Evolutionary conservation across 1,140 invertebrate species (phyloP).

Genomic region (Neotoxoptera formosana): DNA sequence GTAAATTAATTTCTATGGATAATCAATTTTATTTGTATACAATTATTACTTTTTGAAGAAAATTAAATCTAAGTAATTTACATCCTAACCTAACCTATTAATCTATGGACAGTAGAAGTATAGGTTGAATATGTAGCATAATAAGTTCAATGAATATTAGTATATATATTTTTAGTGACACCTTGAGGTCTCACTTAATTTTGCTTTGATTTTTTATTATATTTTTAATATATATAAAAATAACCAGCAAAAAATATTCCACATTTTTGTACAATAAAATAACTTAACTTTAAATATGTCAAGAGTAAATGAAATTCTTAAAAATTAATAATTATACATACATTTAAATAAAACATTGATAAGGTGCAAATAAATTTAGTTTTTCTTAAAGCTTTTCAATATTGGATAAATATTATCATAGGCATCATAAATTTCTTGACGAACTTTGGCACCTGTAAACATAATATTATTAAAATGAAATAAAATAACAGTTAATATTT

Average conservation of each 20-base stretch:
- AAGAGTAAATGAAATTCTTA: not conserved
- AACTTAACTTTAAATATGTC: not conserved
- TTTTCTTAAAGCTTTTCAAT: conserved; percentile 97
- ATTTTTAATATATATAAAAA: not conserved
- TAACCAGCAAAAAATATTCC: not conserved
- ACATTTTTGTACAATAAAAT: not conserved
- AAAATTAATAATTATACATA: not conserved
- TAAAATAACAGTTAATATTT: not conserved
- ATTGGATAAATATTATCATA: conserved; percentile 99
- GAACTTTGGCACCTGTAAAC: conserved; percentile 89
- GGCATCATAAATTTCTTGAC: conserved; percentile 98
- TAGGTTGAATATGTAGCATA: not conserved
- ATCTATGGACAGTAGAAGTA: too few relatives aligned
- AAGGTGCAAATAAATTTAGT: conserved; percentile 65
- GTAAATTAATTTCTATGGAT: not conserved
- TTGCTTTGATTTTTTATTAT: not conserved
- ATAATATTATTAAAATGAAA: conserved; percentile 59
- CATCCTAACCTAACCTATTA: not conserved
- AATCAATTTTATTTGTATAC: not conserved
- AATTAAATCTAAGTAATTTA: not conserved
- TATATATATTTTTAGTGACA: not conserved
- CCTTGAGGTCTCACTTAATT: not conserved
- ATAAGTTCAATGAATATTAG: not conserved
- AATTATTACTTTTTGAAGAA: not conserved
- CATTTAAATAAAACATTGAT: not conserved